A percentile compares a stretch with the other conserved stretches of the same genome.
phyloP scores from a whole-genome alignment of 2,888 invertebrate species.

The Embidobia sp. region DNA sequence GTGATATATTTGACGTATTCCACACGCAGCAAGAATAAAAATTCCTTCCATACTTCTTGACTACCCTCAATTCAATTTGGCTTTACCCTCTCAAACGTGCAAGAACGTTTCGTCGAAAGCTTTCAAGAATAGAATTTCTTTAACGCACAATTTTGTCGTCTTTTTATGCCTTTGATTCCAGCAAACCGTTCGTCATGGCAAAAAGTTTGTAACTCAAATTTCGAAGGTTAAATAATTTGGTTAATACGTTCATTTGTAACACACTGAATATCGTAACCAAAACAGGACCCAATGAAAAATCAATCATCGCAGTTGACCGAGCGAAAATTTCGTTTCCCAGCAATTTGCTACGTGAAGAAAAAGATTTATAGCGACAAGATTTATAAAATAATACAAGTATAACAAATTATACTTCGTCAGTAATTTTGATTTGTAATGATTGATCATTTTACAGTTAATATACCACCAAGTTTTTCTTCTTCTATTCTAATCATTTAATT shows the following conservation, averaged over 20 bases:
- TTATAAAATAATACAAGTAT: background rate
- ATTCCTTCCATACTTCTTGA: conserved; percentile 30
- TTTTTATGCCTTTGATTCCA: conserved; percentile 24
- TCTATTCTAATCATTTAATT: too few species aligned
- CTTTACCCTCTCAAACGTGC: conserved; percentile 29
- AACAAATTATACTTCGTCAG: too few species aligned
- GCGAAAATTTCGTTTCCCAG: conserved; percentile 40
- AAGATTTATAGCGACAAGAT: conserved; percentile 12
- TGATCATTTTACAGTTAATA: too few species aligned
- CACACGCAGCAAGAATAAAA: conserved; percentile 23
- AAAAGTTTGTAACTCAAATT: conserved; percentile 8
- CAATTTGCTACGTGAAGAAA: conserved; percentile 22
- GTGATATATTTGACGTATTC: conserved; percentile 33
- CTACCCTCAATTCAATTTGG: conserved; percentile 43
- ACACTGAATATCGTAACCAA: conserved; percentile 5
- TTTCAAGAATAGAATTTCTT: conserved; percentile 43
- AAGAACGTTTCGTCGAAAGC: conserved; percentile 38
- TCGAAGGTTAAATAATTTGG: conserved; percentile 2
- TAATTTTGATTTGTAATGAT: too few species aligned
- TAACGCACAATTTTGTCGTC: conserved; percentile 27
- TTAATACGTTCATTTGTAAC: conserved; percentile 5
- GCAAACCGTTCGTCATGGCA: conserved; percentile 4
- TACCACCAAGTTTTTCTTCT: too few species aligned
- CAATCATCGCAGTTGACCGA: conserved; percentile 37
- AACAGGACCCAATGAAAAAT: conserved; percentile 21